These are phyloP conservation scores for Hirudinaria manillensis DNA, from an alignment of 2,888 invertebrate genomes.

Conservation along the genomic window DNA sequence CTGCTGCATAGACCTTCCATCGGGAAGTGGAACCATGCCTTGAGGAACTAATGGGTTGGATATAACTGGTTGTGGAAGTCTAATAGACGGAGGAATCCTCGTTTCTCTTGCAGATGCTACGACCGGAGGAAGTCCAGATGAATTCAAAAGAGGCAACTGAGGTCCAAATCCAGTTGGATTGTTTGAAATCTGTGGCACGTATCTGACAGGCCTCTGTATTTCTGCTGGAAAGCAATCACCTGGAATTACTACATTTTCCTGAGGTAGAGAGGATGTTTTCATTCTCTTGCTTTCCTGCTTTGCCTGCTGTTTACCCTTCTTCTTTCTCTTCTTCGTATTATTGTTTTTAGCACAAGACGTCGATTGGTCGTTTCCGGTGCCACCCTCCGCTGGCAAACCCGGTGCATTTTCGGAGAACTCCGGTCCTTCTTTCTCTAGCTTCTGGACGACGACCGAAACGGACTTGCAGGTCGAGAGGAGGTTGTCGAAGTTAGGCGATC, in stretches of 20 bases:
- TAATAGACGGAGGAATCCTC: constrained; percentile 8
- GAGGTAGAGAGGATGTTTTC: background rate
- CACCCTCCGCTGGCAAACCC: background rate
- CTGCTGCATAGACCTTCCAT: background rate
- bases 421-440: constrained; percentile 20
- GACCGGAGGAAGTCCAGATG: background rate
- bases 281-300: constrained; percentile 13
- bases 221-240: background rate
- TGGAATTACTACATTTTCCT: background rate
- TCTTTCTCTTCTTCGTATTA: constrained; percentile 15
- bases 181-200: background rate
- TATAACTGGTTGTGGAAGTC: background rate
- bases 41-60: background rate
- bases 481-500: background rate
- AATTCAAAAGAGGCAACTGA: background rate
- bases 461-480: constrained; percentile 23
- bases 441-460: constrained; percentile 28
- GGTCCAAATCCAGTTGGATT: background rate
- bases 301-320: constrained; percentile 10
- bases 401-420: background rate
- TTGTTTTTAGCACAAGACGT: background rate
- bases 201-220: background rate
- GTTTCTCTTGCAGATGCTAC: constrained; percentile 14
- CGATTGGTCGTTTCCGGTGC: background rate
- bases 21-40: too few relatives aligned